These are phyloP conservation scores for Cuniculus paca DNA, from an alignment of 2,797 vertebrate species.

Conservation along the genomic window DNA sequence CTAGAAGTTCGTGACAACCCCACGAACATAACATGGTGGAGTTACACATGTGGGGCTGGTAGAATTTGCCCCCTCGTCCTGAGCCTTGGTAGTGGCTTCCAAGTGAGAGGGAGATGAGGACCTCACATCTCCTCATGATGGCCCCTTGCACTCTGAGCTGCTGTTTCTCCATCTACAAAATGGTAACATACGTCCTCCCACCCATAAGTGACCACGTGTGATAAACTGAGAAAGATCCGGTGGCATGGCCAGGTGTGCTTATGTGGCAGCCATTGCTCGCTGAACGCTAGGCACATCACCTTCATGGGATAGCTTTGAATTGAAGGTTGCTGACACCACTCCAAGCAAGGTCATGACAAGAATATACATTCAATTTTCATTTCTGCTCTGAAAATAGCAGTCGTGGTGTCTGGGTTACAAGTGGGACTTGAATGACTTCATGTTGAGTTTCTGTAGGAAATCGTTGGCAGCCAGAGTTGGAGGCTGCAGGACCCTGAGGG, in stretches of 20 bases:
- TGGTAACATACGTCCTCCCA: accelerated
- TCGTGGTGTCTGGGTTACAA: neutral
- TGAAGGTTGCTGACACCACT: accelerated
- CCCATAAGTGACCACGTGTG: neutral
- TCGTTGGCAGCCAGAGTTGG: neutral
- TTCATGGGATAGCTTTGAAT: neutral
- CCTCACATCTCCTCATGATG: neutral
- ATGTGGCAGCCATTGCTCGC: neutral
- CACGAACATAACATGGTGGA: neutral
- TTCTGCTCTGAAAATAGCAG: neutral
- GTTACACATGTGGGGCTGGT: neutral
- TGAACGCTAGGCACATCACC: no score
- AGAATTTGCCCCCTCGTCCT: neutral
- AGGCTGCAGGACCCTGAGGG: neutral
- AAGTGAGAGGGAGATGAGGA: neutral
- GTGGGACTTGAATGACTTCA: neutral
- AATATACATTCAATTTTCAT: neutral
- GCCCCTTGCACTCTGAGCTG: neutral
- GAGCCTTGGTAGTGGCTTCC: neutral
- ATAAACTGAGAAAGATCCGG: neutral
- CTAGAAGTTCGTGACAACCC: neutral
- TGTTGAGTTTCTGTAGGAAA: neutral
- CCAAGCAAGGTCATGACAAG: accelerated
- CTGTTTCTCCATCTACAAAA: neutral
- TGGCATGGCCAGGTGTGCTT: neutral